Base-by-base conservation (phyloP, 1,140 invertebrate genomes). In the Xylocopa sonorina region DNA sequence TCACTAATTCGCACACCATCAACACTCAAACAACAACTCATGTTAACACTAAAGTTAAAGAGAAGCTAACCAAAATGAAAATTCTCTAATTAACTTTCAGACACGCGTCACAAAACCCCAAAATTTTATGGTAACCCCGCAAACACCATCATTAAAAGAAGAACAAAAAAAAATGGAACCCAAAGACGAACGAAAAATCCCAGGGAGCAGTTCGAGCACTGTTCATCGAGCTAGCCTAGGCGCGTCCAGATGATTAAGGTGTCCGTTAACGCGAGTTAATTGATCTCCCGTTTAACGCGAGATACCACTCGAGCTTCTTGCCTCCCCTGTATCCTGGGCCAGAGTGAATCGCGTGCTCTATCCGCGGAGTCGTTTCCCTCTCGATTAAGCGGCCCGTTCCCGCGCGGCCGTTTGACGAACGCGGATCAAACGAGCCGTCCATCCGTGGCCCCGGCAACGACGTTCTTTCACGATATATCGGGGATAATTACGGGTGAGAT, bases 201-300 rank as follows among this genome's bases (percentile, higher is more conserved):
- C 16, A 27, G 24, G n/a, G 4, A 53, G 10, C n/a, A 53, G 51
- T 27, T 53, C n/a, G 55, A 32, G 27, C 41, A 27, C 27, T 68
- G 14, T 50, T 67, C 29, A 50, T 50, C 12, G 46, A 34, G 29
- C 27, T n/a, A 32, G 24, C 41, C 41, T 64, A 64, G 66, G 67
- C 66, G 71, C 62, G 82, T 29, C 79, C n/a, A n/a, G 57, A 29
- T 84, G 84, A 88, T 87, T 87, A 88, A 86, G 83, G 74, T 83
- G 77, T 86, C 82, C 80, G 80, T 88, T 87, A 86, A 83, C 82
- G 79, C 82, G 85, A 83, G 85, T 87, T 89, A 88, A 88, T 88
- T 86, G 88, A 89, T 88, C 85, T 76, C 74, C 71, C 78, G 71
- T 64, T 80, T 85, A 87, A 85, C 71, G 81, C 57, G 78, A 75